Percentiles rank a stretch among this genome's conserved stretches.
Evolutionary conservation across 2,888 invertebrate species (phyloP).

Genomic region (Calameuta filiformis): DNA sequence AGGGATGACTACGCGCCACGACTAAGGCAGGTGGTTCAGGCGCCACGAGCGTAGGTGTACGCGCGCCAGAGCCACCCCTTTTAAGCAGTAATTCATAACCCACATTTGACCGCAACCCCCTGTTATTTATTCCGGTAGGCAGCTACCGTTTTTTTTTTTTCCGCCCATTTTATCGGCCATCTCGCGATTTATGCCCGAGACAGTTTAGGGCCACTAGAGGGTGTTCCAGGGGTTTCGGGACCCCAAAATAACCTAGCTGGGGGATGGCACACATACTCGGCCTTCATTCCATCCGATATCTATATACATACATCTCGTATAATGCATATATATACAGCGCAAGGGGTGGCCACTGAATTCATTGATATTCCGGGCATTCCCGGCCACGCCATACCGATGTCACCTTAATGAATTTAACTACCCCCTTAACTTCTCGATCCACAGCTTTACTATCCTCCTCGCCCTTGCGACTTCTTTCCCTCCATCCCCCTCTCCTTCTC

Average conservation of each 20-base stretch:
- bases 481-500: conserved; percentile 13
- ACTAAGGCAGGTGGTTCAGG: background rate
- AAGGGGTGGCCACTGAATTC: conserved; percentile 25
- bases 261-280: too few relatives aligned
- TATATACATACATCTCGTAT: conserved; percentile 4
- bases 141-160: conserved; percentile 38
- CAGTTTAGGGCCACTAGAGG: conserved; percentile 14
- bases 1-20: background rate
- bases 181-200: conserved; percentile 41
- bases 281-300: too few relatives aligned
- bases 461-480: background rate
- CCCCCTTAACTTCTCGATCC: conserved; percentile 26
- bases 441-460: conserved; percentile 9
- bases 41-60: background rate
- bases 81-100: conserved; percentile 36
- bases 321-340: background rate
- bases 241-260: conserved; percentile 27
- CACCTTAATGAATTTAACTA: conserved; percentile 46
- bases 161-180: conserved; percentile 44
- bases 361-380: conserved; percentile 44
- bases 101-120: conserved; percentile 34
- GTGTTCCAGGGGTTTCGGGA: conserved; percentile 24
- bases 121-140: conserved; percentile 43
- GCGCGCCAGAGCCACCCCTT: conserved; percentile 4
- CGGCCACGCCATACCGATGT: conserved; percentile 33